Conservation (phyloP, 2,888 invertebrate species). For the Arenicola marina region DNA sequence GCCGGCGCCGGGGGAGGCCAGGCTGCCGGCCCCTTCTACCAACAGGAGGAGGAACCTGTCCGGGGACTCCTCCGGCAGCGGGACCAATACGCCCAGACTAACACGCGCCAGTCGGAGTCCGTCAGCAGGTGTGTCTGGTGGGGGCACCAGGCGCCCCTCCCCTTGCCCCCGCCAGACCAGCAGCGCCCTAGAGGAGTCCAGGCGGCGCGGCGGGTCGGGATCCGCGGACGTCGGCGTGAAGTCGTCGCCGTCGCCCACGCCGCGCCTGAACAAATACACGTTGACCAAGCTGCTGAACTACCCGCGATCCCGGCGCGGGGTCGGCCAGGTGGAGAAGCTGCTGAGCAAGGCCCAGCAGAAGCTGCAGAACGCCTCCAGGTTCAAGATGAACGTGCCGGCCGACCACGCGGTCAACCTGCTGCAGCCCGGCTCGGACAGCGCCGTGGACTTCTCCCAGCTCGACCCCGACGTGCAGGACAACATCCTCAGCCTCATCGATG, state of each 20-base stretch:
- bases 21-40: no score
- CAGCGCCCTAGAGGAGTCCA: not conserved
- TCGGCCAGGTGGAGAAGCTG: not conserved
- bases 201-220: not conserved
- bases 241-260: no score
- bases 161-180: no score
- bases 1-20: no score
- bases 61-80: no score
- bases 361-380: not conserved
- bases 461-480: not conserved
- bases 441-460: not conserved
- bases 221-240: not conserved
- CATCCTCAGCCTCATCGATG: constrained; percentile 1
- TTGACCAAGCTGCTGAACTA: not conserved
- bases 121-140: no score
- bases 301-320: not conserved
- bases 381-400: no score
- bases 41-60: no score
- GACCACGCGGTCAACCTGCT: not conserved
- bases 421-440: not conserved
- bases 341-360: not conserved
- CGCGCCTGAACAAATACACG: no score
- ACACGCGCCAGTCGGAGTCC: no score
- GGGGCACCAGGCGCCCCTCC: no score
- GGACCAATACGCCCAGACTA: no score